Evolutionary conservation across 2,797 vertebrate species (phyloP).

Genomic region (Pelodytes ibericus): DNA sequence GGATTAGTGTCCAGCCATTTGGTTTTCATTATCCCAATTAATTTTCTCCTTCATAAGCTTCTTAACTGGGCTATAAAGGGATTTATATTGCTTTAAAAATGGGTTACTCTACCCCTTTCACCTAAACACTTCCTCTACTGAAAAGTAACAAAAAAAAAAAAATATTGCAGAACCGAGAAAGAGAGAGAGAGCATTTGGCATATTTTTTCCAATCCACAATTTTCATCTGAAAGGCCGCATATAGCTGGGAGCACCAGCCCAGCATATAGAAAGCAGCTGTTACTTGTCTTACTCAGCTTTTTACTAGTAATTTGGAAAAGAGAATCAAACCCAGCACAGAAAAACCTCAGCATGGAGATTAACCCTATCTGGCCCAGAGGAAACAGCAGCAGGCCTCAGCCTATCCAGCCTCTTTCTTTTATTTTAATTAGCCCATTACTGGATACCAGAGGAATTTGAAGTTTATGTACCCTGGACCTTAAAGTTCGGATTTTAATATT

Average conservation of each 20-base stretch:
- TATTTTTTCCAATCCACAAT: slow-evolving; percentile 2
- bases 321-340: too few relatives aligned
- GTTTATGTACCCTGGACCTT: too few relatives aligned
- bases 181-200: neutral
- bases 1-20: slow-evolving; percentile 34
- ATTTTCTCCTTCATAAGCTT: slow-evolving; percentile 50
- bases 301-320: slow-evolving; percentile 9
- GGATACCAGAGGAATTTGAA: too few relatives aligned
- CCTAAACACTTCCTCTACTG: neutral
- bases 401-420: neutral
- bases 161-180: neutral
- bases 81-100: slow-evolving; percentile 26
- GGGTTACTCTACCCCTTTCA: neutral
- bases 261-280: slow-evolving; percentile 28
- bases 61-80: slow-evolving; percentile 39
- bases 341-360: neutral
- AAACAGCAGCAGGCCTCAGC: neutral
- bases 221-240: slow-evolving; percentile 22
- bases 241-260: slow-evolving; percentile 30
- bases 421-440: too few relatives aligned
- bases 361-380: neutral
- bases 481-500: too few relatives aligned
- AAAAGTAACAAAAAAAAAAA: neutral
- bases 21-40: slow-evolving; percentile 47
- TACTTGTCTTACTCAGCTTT: slow-evolving; percentile 27